Percentiles rank a stretch among this genome's conserved stretches.
These are phyloP conservation scores for Zygothrica quintamaculata DNA, from an alignment of 2,888 invertebrate genomes.

Conservation along the genomic window DNA sequence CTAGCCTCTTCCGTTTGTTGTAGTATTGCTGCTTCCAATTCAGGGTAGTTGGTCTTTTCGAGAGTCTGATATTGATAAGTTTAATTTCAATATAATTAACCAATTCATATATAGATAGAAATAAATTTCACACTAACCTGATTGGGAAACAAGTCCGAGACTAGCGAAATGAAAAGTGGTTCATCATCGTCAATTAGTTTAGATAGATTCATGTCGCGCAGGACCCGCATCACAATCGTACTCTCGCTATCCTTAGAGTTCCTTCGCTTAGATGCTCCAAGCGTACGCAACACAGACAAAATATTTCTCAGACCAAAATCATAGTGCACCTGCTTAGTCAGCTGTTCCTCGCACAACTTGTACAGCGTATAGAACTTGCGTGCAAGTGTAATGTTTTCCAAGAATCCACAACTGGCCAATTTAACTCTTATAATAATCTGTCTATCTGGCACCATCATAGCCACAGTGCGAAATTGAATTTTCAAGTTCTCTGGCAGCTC, in stretches of 20 bases:
- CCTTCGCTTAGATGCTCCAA: slow-evolving; percentile 95
- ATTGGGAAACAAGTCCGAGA: slow-evolving; percentile 97
- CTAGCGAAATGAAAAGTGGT: slow-evolving; percentile 97
- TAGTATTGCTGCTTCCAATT: slow-evolving; percentile 94
- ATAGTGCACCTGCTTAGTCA: slow-evolving; percentile 99
- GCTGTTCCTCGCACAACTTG: slow-evolving; percentile 98
- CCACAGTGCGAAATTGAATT: slow-evolving; percentile 98
- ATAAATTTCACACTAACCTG: slow-evolving; percentile 85
- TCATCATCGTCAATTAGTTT: slow-evolving; percentile 99
- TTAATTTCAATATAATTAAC: background rate
- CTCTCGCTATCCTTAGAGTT: slow-evolving; percentile 97
- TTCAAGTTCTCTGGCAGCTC: slow-evolving; percentile 98
- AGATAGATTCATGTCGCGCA: slow-evolving; percentile 99
- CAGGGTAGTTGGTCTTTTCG: slow-evolving; percentile 95
- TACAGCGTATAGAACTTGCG: slow-evolving; percentile 98
- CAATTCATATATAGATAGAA: background rate
- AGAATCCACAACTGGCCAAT: slow-evolving; percentile 96
- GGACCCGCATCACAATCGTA: slow-evolving; percentile 97
- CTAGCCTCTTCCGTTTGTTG: slow-evolving; percentile 92
- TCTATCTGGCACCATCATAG: slow-evolving; percentile 99
- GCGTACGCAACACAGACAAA: slow-evolving; percentile 95
- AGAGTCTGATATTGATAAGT: slow-evolving; percentile 85
- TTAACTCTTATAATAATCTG: slow-evolving; percentile 99
- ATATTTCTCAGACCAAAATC: slow-evolving; percentile 98
- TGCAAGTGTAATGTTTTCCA: slow-evolving; percentile 97